phyloP scores from a whole-genome alignment of 2,888 invertebrate genomes.

The Nemurella pictetii region DNA sequence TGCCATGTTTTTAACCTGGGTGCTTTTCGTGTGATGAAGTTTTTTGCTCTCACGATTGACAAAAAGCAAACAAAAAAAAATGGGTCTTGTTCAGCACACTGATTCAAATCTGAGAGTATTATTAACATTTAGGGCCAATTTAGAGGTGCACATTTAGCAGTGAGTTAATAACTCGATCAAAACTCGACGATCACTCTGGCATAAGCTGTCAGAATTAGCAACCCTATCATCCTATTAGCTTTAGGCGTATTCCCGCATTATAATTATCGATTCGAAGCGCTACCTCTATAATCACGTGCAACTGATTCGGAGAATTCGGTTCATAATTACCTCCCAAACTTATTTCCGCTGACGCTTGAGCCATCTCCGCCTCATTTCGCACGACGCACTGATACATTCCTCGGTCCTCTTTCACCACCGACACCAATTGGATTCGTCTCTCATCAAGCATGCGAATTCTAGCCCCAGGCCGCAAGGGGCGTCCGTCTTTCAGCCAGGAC shows the following conservation, averaged over 20 bases:
- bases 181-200: background rate
- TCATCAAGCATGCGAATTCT: conserved; percentile 54
- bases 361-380: conserved; percentile 53
- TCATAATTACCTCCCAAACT: conserved; percentile 53
- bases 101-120: too few relatives aligned
- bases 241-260: background rate
- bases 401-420: conserved; percentile 53
- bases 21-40: too few relatives aligned
- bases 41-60: too few relatives aligned
- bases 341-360: conserved; percentile 54
- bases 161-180: too few relatives aligned
- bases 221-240: background rate
- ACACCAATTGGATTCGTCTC: conserved; percentile 56
- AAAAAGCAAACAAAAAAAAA: too few relatives aligned
- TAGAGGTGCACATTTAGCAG: too few relatives aligned
- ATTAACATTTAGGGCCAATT: too few relatives aligned
- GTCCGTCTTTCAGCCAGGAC: conserved; percentile 57
- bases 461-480: conserved; percentile 52
- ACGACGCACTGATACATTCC: conserved; percentile 56
- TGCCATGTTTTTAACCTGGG: too few relatives aligned
- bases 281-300: background rate
- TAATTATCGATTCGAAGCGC: background rate
- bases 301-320: background rate
- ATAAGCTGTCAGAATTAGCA: background rate
- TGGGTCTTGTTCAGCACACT: too few relatives aligned